Evolutionary conservation across 1,140 invertebrate species (phyloP).

Genomic region (Trigoniulus corallinus): DNA sequence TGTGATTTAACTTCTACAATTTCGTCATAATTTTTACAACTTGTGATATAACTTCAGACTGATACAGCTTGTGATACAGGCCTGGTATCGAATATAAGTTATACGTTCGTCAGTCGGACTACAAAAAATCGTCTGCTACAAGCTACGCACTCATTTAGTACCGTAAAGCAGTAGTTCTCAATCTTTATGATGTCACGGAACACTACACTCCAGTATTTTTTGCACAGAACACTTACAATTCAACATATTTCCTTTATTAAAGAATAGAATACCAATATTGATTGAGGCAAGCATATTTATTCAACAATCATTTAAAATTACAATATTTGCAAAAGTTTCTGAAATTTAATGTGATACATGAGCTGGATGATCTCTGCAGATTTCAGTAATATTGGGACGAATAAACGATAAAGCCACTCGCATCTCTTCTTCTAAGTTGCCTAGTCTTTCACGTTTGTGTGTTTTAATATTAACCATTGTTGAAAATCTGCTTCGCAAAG

Average conservation of each 20-base stretch:
- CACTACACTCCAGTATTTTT: neutral
- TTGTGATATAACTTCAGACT: too few species aligned
- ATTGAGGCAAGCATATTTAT: too few species aligned
- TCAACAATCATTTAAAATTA: too few species aligned
- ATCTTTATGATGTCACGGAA: neutral
- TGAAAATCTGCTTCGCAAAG: neutral
- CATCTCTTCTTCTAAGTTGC: neutral
- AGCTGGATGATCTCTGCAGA: neutral
- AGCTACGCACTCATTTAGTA: too few species aligned
- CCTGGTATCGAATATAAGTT: too few species aligned
- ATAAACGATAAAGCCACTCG: neutral
- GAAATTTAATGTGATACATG: neutral
- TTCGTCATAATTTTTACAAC: too few species aligned
- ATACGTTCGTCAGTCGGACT: too few species aligned
- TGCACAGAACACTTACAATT: neutral
- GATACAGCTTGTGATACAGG: too few species aligned
- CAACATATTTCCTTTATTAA: neutral
- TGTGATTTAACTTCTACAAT: too few species aligned
- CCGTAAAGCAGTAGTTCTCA: neutral
- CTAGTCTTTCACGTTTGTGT: neutral
- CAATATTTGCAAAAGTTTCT: too few species aligned
- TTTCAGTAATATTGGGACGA: neutral
- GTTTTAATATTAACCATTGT: neutral
- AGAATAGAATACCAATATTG: neutral
- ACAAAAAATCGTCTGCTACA: too few species aligned